Percentiles rank a stretch among this genome's conserved stretches.
Conservation (phyloP, 2,113 vertebrate species). For the Toxotes jaculatrix region DNA sequence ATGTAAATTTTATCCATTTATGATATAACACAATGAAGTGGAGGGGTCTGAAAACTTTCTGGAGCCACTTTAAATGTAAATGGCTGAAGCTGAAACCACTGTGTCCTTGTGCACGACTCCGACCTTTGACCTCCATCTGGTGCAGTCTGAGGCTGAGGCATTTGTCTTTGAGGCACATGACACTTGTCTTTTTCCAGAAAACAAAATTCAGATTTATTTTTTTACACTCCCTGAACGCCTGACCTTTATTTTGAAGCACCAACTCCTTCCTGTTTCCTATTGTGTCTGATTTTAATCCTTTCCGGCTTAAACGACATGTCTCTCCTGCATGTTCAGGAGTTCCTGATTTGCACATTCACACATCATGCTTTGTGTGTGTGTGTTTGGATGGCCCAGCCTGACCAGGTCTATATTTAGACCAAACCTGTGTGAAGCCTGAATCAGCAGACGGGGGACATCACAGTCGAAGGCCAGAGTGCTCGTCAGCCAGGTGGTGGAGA, state of each 20-base stretch:
- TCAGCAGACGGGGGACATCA: slow-evolving; percentile 43
- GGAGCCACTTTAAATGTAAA: not conserved
- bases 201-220: not conserved
- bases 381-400: not conserved
- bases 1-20: no score
- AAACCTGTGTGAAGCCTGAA: slow-evolving; percentile 47
- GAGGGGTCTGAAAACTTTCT: not conserved
- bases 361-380: slow-evolving; percentile 4
- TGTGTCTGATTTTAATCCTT: slow-evolving; percentile 35
- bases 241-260: slow-evolving; percentile 28
- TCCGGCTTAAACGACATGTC: slow-evolving; percentile 22
- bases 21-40: no score
- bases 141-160: not conserved
- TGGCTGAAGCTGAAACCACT: slow-evolving; percentile 20
- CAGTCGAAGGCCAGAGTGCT: slow-evolving; percentile 25
- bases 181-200: not conserved
- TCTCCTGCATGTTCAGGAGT: slow-evolving; percentile 3
- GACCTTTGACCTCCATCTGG: slow-evolving; percentile 51
- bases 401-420: slow-evolving; percentile 62
- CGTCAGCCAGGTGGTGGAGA: slow-evolving; percentile 26
- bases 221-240: not conserved
- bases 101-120: slow-evolving; percentile 36
- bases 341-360: slow-evolving; percentile 43
- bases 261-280: slow-evolving; percentile 16
- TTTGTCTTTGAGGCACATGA: not conserved